Percentiles rank a stretch among this genome's conserved stretches.
These are phyloP conservation scores for Pica pica DNA, from an alignment of 2,113 vertebrate genomes.

Conservation along the genomic window DNA sequence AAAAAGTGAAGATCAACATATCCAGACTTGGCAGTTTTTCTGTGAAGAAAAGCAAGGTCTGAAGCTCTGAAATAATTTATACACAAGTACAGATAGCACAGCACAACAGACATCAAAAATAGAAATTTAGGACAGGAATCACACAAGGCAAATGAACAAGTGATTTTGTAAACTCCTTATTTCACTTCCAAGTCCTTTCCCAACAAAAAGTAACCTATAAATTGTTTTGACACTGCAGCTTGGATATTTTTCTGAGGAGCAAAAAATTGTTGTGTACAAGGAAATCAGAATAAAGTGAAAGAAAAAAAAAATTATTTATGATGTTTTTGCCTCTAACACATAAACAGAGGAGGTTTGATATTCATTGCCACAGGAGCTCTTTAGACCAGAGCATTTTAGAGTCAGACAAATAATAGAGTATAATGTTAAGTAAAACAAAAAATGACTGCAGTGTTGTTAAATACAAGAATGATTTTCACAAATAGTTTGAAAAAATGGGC, in stretches of 20 bases:
- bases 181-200: not conserved
- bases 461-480: not conserved
- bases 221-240: not conserved
- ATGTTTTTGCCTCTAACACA: not conserved
- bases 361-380: not conserved
- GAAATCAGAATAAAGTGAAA: not conserved
- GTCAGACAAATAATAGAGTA: not conserved
- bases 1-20: not conserved
- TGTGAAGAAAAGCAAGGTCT: not conserved
- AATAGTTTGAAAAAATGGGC: rapidly evolving
- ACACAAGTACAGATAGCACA: not conserved
- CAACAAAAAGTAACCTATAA: not conserved
- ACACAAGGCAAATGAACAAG: not conserved
- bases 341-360: not conserved
- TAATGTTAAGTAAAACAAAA: not conserved
- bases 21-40: not conserved
- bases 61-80: not conserved
- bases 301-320: not conserved
- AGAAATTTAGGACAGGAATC: not conserved
- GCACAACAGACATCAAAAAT: not conserved
- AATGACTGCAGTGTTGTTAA: rapidly evolving
- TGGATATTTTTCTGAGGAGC: not conserved
- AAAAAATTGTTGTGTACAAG: not conserved
- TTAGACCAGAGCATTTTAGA: not conserved
- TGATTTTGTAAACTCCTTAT: not conserved